A percentile compares a stretch with the other conserved stretches of the same genome.
These are phyloP conservation scores for Puntigrus tetrazona DNA, from an alignment of 2,113 vertebrate species.

Conservation along the genomic window DNA sequence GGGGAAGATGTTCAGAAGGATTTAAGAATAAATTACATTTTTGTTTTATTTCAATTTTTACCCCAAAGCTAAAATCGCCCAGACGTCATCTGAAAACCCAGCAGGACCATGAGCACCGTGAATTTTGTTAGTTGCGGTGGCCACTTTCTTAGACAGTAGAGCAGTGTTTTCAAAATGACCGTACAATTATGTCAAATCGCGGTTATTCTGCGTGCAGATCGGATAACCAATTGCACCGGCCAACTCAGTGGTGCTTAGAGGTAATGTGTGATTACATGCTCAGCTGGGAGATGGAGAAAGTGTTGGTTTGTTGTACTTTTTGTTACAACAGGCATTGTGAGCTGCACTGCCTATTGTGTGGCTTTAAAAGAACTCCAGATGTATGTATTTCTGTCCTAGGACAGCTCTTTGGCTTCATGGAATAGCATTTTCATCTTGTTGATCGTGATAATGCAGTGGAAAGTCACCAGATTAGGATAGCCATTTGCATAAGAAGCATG, in stretches of 20 bases:
- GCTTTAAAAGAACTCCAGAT: neutral
- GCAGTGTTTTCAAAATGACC: conserved; percentile 68
- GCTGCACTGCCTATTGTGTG: conserved; percentile 14
- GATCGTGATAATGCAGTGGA: neutral
- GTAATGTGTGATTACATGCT: conserved; percentile 72
- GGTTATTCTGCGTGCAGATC: conserved; percentile 63
- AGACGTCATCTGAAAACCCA: conserved; percentile 4
- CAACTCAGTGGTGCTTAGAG: conserved; percentile 7
- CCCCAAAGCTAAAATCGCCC: neutral
- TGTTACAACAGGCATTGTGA: conserved; percentile 20
- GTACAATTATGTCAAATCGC: conserved; percentile 73
- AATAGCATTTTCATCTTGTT: neutral
- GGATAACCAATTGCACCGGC: conserved; percentile 3
- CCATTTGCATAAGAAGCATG: neutral
- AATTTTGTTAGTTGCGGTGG: conserved; percentile 41
- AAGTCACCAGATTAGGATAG: neutral
- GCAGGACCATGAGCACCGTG: neutral
- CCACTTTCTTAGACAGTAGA: conserved; percentile 68
- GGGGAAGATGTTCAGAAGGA: neutral
- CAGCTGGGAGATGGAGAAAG: conserved; percentile 51
- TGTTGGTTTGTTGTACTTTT: conserved; percentile 30
- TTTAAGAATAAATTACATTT: neutral
- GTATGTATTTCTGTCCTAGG: neutral
- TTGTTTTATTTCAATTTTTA: neutral
- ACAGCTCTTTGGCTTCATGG: neutral